These are phyloP conservation scores for Apogon talboti DNA, from an alignment of 2,797 vertebrate species.

Conservation along the genomic window DNA sequence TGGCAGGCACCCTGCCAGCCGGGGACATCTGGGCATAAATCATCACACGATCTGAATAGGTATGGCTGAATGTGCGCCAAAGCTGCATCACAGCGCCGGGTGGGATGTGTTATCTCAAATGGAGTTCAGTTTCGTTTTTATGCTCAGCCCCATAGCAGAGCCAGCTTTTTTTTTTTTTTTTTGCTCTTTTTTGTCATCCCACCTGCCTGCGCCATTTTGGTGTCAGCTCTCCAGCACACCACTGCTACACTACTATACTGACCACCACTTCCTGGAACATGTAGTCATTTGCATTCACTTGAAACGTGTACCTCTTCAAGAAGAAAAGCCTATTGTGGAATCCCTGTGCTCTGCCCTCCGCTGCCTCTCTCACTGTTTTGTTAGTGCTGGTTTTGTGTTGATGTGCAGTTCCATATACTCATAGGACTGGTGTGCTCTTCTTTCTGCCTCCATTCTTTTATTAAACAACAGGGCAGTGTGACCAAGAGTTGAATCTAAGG, in stretches of 20 bases:
- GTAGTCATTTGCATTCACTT: conserved; percentile 14
- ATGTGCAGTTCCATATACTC: conserved; percentile 9
- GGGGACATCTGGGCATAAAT: conserved; percentile 65
- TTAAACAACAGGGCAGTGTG: conserved; percentile 1
- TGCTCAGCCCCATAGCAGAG: conserved; percentile 33
- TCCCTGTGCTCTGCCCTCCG: neutral
- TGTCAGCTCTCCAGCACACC: conserved; percentile 5
- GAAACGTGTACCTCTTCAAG: conserved; percentile 17
- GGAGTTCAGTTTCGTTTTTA: conserved; percentile 44
- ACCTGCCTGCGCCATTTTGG: conserved; percentile 31
- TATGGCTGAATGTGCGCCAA: conserved; percentile 36
- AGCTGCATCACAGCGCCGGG: conserved; percentile 35
- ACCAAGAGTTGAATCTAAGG: conserved; percentile 21
- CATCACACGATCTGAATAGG: conserved; percentile 54
- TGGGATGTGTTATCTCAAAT: conserved; percentile 42
- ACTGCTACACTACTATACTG: conserved; percentile 13
- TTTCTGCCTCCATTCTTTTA: conserved; percentile 3
- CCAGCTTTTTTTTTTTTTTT: neutral
- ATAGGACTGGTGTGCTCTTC: neutral
- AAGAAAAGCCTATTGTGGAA: conserved; percentile 27
- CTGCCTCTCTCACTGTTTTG: conserved; percentile 4
- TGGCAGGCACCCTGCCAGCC: conserved; percentile 46
- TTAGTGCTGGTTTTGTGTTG: conserved; percentile 14
- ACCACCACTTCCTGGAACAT: conserved; percentile 19
- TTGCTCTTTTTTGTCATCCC: neutral